These are phyloP conservation scores for Sinella curviseta DNA, from an alignment of 1,140 invertebrate genomes.

Conservation along the genomic window DNA sequence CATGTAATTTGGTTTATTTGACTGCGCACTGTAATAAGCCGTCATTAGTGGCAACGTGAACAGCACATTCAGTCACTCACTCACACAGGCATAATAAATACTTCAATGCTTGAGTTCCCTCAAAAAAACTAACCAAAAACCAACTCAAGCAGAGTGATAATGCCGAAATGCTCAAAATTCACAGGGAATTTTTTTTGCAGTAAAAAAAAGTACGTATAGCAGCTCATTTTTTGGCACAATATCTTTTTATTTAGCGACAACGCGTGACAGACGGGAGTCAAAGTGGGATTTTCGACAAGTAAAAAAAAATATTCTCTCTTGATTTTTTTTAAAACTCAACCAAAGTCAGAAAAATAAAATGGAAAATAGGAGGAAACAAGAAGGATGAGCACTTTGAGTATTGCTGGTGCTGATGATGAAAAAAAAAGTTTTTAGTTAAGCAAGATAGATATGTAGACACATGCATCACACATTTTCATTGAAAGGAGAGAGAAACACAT, in stretches of 20 bases:
- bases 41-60: too few species aligned
- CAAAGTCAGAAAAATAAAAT: background rate
- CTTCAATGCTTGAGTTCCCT: too few species aligned
- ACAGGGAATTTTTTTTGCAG: background rate
- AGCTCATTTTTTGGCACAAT: conserved; percentile 45
- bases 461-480: conserved; percentile 5
- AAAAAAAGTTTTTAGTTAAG: too few species aligned
- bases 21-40: too few species aligned
- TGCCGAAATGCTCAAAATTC: too few species aligned
- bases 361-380: background rate
- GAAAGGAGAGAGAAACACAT: background rate
- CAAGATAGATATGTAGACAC: conserved; percentile 5
- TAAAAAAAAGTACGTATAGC: background rate
- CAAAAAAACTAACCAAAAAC: too few species aligned
- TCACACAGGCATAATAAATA: too few species aligned
- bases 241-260: conserved; percentile 44
- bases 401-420: too few species aligned
- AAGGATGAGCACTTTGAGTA: too few species aligned
- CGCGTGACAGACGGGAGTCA: conserved; percentile 37
- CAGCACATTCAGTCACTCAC: too few species aligned
- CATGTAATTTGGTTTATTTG: too few species aligned
- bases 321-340: background rate
- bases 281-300: conserved; percentile 35
- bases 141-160: too few species aligned
- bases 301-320: conserved; percentile 11